Percentiles rank a stretch among this genome's conserved stretches.
phyloP scores from a whole-genome alignment of 2,888 invertebrate genomes.

The Onchidella celtica region DNA sequence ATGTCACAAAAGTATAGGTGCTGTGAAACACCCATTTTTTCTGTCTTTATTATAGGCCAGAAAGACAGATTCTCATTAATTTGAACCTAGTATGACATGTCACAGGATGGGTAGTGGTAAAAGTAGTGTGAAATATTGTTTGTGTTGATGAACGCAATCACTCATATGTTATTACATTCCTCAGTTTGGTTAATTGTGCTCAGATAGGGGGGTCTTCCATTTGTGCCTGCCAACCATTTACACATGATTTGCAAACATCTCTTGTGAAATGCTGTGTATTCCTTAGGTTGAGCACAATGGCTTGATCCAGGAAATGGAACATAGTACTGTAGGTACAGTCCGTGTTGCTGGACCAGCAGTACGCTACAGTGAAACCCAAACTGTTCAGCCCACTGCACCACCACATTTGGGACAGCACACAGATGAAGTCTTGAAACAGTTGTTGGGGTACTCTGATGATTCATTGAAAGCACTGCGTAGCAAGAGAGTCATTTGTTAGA shows the following conservation, averaged over 20 bases:
- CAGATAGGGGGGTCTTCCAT: too few relatives aligned
- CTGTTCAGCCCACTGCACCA: conserved; percentile 86
- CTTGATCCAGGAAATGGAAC: conserved; percentile 80
- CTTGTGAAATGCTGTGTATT: too few relatives aligned
- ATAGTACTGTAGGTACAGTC: conserved; percentile 86
- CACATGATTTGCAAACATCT: too few relatives aligned
- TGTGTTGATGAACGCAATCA: too few relatives aligned
- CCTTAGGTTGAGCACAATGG: conserved; percentile 76
- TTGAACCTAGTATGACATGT: not conserved
- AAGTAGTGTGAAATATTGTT: not conserved
- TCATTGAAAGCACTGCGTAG: not conserved
- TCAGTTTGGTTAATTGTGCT: not conserved
- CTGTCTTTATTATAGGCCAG: not conserved
- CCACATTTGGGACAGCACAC: conserved; percentile 95
- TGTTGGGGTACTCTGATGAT: conserved; percentile 59
- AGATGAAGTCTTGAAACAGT: conserved; percentile 84
- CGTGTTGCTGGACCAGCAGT: conserved; percentile 90
- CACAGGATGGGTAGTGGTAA: not conserved
- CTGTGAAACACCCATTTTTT: too few relatives aligned
- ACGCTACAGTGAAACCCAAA: conserved; percentile 86
- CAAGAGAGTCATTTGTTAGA: conserved; percentile 19
- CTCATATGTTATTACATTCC: not conserved
- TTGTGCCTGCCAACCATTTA: too few relatives aligned
- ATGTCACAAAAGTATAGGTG: too few relatives aligned
- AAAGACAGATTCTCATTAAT: not conserved